Evolutionary conservation across 2,797 vertebrate genomes (phyloP).

Genomic region (Hippocampus kuda): DNA sequence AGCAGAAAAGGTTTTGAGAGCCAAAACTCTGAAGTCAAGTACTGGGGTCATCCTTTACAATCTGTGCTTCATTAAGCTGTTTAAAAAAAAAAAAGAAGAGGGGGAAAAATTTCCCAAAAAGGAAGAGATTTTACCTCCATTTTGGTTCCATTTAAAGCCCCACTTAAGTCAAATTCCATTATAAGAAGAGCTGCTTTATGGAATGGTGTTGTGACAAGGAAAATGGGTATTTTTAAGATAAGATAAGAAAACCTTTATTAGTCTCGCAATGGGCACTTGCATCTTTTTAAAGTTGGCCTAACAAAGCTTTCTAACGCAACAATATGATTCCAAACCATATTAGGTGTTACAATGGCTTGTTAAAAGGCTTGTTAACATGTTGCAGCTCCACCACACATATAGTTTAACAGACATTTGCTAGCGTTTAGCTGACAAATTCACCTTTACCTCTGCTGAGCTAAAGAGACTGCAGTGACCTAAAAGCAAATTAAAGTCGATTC

Average conservation of each 20-base stretch:
- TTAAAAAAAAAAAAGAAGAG: background rate
- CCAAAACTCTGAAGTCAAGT: constrained; percentile 14
- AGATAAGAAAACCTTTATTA: too few relatives aligned
- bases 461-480: background rate
- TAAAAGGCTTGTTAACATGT: background rate
- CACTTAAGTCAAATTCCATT: constrained; percentile 1
- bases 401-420: background rate
- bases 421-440: background rate
- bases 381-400: background rate
- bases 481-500: background rate
- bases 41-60: constrained; percentile 9
- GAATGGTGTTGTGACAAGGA: background rate
- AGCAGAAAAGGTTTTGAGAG: constrained; percentile 10
- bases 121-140: constrained; percentile 7
- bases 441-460: background rate
- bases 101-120: constrained; percentile 7
- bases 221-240: background rate
- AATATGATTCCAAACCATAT: background rate
- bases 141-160: constrained; percentile 3
- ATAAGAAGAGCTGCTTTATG: background rate
- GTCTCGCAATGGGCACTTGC: too few relatives aligned
- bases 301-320: background rate
- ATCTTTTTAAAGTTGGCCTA: background rate
- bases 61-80: constrained; percentile 9
- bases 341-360: background rate